Evolutionary conservation across 2,797 vertebrate species (phyloP).

Genomic region (Catostomus latipinnis): DNA sequence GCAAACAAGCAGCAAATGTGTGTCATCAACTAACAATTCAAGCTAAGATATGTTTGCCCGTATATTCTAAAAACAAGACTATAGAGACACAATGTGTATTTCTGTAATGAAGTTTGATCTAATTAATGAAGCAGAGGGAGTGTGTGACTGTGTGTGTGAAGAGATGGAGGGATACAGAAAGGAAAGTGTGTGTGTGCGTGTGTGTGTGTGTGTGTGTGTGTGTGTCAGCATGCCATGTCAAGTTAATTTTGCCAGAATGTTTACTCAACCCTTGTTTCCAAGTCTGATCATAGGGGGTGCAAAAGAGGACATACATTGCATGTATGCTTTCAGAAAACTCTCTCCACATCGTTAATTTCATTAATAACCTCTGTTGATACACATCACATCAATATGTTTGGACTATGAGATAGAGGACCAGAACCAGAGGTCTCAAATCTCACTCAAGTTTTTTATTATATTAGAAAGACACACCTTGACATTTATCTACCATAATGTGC

Average conservation of each 20-base stretch:
- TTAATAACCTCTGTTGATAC: background rate
- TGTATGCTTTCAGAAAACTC: too few relatives aligned
- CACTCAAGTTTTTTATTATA: slow-evolving; percentile 6
- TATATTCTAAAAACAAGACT: slow-evolving; percentile 29
- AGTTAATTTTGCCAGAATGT: background rate
- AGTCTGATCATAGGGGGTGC: background rate
- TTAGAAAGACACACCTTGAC: slow-evolving; percentile 36
- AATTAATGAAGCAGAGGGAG: slow-evolving; percentile 6
- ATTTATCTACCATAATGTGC: slow-evolving; percentile 46
- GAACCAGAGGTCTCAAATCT: slow-evolving; percentile 11
- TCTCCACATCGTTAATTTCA: too few relatives aligned
- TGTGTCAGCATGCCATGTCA: background rate
- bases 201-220: background rate
- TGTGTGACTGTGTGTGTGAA: background rate
- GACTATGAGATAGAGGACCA: background rate
- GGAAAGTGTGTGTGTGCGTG: background rate
- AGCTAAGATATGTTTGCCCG: slow-evolving; percentile 46
- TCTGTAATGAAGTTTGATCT: slow-evolving; percentile 19
- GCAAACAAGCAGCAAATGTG: slow-evolving; percentile 60
- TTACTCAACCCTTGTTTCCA: background rate
- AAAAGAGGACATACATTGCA: background rate
- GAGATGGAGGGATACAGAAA: background rate
- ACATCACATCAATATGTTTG: slow-evolving; percentile 5
- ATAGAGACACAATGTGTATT: slow-evolving; percentile 29
- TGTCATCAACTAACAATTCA: slow-evolving; percentile 64